Conservation (phyloP, 2,888 invertebrate species). For the Lepidocyrtoides sp. region DNA sequence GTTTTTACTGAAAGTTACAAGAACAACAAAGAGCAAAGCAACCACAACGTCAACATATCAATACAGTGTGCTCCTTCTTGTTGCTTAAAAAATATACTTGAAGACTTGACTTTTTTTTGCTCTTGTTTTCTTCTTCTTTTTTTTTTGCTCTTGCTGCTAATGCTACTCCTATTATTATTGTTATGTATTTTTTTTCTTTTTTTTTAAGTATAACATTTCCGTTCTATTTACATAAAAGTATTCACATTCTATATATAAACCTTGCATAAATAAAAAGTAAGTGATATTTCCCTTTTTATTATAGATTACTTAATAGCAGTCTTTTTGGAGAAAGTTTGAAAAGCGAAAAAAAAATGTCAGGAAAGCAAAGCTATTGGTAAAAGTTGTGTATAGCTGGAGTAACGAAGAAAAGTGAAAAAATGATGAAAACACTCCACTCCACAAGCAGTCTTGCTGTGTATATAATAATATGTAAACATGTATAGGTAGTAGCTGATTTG, state of each 20-base stretch:
- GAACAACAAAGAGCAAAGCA: too few species aligned
- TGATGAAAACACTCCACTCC: background rate
- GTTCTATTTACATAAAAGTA: slow-evolving; percentile 43
- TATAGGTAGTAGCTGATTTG: too few species aligned
- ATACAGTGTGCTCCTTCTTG: background rate
- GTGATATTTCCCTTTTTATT: background rate
- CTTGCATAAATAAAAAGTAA: background rate
- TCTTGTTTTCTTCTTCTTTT: background rate
- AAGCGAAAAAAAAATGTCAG: background rate
- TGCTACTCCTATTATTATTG: slow-evolving; percentile 8
- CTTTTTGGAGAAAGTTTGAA: slow-evolving; percentile 8
- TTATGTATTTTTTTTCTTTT: background rate
- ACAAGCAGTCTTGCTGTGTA: too few species aligned
- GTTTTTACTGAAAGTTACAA: slow-evolving; percentile 8
- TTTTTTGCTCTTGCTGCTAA: background rate
- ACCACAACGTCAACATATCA: background rate
- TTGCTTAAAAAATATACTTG: background rate
- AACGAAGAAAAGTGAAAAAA: background rate
- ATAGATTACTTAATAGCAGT: slow-evolving; percentile 25
- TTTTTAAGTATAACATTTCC: slow-evolving; percentile 26
- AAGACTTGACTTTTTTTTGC: background rate
- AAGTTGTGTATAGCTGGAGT: background rate
- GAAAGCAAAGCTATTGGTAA: background rate
- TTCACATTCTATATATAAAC: background rate
- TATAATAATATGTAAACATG: too few species aligned